phyloP scores from a whole-genome alignment of 2,888 invertebrate genomes.

The Galerucella nymphaeae region DNA sequence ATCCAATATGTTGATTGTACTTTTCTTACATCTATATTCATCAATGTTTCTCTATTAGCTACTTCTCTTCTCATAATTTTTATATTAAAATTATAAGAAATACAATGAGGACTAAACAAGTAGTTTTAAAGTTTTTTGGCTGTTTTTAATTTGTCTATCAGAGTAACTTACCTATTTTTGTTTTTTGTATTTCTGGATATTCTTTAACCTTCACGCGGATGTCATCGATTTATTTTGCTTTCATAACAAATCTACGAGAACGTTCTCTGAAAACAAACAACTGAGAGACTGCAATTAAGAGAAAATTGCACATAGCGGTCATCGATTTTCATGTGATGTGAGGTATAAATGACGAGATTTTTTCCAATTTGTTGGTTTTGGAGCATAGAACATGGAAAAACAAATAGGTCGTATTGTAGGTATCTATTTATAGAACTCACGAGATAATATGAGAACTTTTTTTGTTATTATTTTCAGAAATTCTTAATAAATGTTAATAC shows the following conservation, averaged over 20 bases:
- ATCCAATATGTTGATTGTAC: too few species aligned
- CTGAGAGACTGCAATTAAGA: constrained; percentile 16
- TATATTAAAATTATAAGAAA: too few species aligned
- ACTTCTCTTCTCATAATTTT: too few species aligned
- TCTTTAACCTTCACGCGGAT: background rate
- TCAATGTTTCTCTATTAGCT: too few species aligned
- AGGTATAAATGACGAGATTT: background rate
- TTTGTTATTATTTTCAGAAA: too few species aligned
- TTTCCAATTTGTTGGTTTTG: background rate
- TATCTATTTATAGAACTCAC: background rate
- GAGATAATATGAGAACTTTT: too few species aligned
- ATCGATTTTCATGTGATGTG: constrained; percentile 2
- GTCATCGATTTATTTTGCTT: background rate
- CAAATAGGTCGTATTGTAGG: background rate
- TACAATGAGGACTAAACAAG: too few species aligned
- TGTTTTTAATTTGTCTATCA: background rate
- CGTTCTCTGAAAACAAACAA: background rate
- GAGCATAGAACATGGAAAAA: background rate
- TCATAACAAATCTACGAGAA: background rate
- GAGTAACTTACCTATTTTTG: background rate
- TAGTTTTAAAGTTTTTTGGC: too few species aligned
- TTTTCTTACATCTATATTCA: too few species aligned
- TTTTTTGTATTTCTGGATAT: background rate
- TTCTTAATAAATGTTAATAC: too few species aligned
- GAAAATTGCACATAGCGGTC: constrained; percentile 1